Evolutionary conservation across 2,888 invertebrate genomes (phyloP), one percentile per base, ranked within the genome.

Genomic region (Chrysotoxum bicinctum): DNA sequence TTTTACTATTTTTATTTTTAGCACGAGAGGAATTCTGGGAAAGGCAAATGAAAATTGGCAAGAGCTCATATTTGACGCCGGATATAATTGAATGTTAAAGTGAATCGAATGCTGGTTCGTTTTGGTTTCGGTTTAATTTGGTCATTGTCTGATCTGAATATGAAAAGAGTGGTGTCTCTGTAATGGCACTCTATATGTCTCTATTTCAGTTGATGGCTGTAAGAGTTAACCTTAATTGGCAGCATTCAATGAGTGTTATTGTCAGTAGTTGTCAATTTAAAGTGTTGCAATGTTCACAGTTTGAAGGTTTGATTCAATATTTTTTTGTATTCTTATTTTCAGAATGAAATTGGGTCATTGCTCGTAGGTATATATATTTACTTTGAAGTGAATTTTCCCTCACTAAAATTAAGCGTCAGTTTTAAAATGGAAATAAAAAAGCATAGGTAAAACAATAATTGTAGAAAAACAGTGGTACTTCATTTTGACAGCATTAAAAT

Each of bases 41-140:
- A 50, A 35, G 23, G 6, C 48, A 66, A 50, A 23, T 66, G 35
- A 50, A 50, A 66, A 50, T 35, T 66, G 66, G 35, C n/a, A 50
- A 66, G 37, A 48, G 21, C 21, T 35, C 32, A 30, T 45, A 16
- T 30, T 19, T 19, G 43, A 23, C 26, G 21, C 21, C 12, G 32
- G 14, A 48, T 48, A 48, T 64, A 35, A 66, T 66, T 66, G 66
- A 66, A 66, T 50, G 32, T 12, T 66, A 21, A 35, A 66, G 43
- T 37, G 21, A 64, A 62, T 26, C 35, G 23, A 35, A 50, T 50
- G 37, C 23, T 37, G 35, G 12, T 26, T 62, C 26, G 43, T 62
- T 26, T 26, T 43, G n/a, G 16, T 62, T 62, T 40, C 6, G 2
- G 26, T 43, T 64, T 30, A 10, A 16, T 35, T 58, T 23, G 37